phyloP scores from a whole-genome alignment of 2,888 invertebrate genomes.

The Scaptodrosophila latifasciaeformis region DNA sequence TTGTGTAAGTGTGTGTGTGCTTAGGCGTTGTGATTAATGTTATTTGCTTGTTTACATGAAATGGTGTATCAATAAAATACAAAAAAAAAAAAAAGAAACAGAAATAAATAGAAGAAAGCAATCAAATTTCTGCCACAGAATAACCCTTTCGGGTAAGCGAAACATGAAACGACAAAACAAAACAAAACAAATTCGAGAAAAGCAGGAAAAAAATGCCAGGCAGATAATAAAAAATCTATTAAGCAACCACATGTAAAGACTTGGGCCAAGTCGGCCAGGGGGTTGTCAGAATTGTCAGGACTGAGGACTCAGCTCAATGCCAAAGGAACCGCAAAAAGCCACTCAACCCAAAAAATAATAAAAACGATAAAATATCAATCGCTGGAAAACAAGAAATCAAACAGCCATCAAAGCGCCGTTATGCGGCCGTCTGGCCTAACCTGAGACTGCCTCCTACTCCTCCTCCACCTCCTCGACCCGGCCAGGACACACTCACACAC shows the following conservation, averaged over 20 bases:
- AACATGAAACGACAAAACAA: slow-evolving; percentile 27
- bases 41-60: slow-evolving; percentile 59
- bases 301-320: too few relatives aligned
- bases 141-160: slow-evolving; percentile 43
- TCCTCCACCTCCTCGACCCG: background rate
- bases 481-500: slow-evolving; percentile 21
- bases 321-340: slow-evolving; percentile 7
- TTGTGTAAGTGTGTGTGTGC: slow-evolving; percentile 1
- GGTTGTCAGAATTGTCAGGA: background rate
- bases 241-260: slow-evolving; percentile 56
- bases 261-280: background rate
- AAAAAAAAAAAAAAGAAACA: background rate
- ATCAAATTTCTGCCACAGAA: background rate
- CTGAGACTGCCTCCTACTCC: background rate
- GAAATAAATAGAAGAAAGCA: background rate
- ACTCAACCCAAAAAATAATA: slow-evolving; percentile 38
- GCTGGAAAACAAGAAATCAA: slow-evolving; percentile 68
- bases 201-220: slow-evolving; percentile 55
- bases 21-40: slow-evolving; percentile 44
- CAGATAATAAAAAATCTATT: slow-evolving; percentile 69
- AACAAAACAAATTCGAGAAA: background rate
- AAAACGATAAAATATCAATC: slow-evolving; percentile 68
- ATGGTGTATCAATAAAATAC: slow-evolving; percentile 40
- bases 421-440: slow-evolving; percentile 39
- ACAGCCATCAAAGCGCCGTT: slow-evolving; percentile 71